Base-by-base conservation (phyloP, 2,797 vertebrate species). In the Notolabrus celidotus region DNA sequence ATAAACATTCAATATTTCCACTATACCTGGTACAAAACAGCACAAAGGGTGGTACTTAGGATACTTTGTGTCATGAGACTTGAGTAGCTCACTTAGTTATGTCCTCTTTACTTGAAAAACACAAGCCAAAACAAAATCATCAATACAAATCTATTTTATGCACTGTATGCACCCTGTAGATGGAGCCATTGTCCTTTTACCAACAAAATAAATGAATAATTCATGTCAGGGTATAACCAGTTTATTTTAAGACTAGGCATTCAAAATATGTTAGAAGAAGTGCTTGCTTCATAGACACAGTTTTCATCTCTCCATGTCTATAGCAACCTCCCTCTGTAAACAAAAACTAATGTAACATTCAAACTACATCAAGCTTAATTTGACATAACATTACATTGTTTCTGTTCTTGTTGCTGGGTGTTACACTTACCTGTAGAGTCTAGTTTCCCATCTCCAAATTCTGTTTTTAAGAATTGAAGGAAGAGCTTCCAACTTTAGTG, bases 151-250 rank as follows among this genome's bases (percentile, higher is more conserved):
- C 0, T 22, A 12, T 34, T 59, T 20, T 38, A 34, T 42, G 3
- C 38, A 56, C 7, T 5, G 7, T 4, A 5, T 56, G 20, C 50
- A 5, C 73, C 87, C 91, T 76, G 59, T 62, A 89, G 89, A 73
- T 90, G 84, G 88, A 66, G 86, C 67, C 67, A 70, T 63, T 47
- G 52, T 70, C 79, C 59, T 67, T 27, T 65, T 56, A 8, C 16
- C 69, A 54, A n/a, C n/a, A 43, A 4, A 63, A 33, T 14, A n/a
- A 42, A 62, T 2, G 7, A 20, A 4, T 46, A 20, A 17, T 15
- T 45, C 4, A 36, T 50, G 17, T 19, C 5, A 22, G 39, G 20
- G 46, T 22, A 39, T 23, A 36, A 61, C 14, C 7, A 2, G 3
- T 52, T 45, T 2, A 25, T 38, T 45, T 34, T 5, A n/a, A 5